These are phyloP conservation scores for Uria lomvia DNA, from an alignment of 2,113 vertebrate species.

Conservation along the genomic window DNA sequence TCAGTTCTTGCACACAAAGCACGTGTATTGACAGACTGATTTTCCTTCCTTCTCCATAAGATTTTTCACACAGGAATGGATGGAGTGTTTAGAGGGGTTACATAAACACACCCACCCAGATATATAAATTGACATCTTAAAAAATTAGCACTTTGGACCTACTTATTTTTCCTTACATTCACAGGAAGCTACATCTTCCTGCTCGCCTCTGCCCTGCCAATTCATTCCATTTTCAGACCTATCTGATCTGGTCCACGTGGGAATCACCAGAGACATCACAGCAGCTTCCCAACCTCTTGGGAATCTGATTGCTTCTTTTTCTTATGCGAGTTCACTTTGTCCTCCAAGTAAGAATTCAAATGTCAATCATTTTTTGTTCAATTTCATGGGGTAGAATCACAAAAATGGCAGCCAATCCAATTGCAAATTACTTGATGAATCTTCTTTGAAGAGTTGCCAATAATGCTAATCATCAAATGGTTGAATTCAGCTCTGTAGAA, in stretches of 20 bases:
- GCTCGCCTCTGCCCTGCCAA: neutral
- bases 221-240: neutral
- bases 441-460: constrained; percentile 96
- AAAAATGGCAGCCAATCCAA: constrained; percentile 83
- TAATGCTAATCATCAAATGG: constrained; percentile 95
- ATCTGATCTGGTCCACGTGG: neutral
- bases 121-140: neutral
- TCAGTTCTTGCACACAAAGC: neutral
- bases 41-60: neutral
- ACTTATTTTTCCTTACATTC: neutral
- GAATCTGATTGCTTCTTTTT: constrained; percentile 50
- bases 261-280: constrained; percentile 41
- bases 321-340: constrained; percentile 51
- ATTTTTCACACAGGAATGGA: neutral
- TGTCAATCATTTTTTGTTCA: constrained; percentile 78
- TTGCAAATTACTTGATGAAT: constrained; percentile 87
- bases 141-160: neutral
- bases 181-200: neutral
- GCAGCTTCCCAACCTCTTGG: neutral
- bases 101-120: neutral
- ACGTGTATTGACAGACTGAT: neutral
- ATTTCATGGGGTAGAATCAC: constrained; percentile 77
- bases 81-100: neutral
- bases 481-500: constrained; percentile 86
- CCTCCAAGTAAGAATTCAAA: constrained; percentile 76